Base-by-base conservation (phyloP, 2,888 invertebrate genomes). In the Hipparchia sbordonii region DNA sequence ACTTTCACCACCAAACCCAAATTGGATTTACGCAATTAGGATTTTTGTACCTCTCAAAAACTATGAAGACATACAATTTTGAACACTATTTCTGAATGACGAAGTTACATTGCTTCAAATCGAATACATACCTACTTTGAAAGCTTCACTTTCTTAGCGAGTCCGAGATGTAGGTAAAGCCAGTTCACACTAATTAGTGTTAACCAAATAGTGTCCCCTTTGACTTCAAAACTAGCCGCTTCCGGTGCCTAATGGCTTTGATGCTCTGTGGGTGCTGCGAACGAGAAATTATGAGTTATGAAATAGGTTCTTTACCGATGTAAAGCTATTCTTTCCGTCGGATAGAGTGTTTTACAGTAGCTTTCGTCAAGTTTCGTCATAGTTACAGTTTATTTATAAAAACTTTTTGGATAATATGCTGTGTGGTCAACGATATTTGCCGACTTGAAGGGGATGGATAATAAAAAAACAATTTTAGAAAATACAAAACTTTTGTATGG, bases 111-210 rank as follows among this genome's bases (percentile, higher is more conserved):
- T 10, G n/a, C 48, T 10, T 45, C 61, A 69, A 67, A 60, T 68
- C 65, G 51, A 54, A 69, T 77, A 74, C 77, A 61, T 76, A 75
- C 39, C 39, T 39, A 39, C 72, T 71, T 46, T 68, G 63, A 76
- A 77, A 80, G 77, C 77, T 80, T 79, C 78, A 84, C 87, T 90
- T 90, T 90, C 91, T 83, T 88, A 84, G 82, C 85, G 80, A 80
- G 80, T 79, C 78, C 81, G 81, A 84, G 85, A 84, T 82, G 84
- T 79, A 57, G 57, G 57, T 57, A 78, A 79, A 88, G 88, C 92
- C 90, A 89, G 92, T 91, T 88, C 81, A 80, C 75, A 84, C 86
- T 93, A 93, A 93, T 93, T 92, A 92, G 88, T 92, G 93, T 90
- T 93, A 93, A 93, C 90, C 90, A 93, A 93, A 93, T 89, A 93